Conservation (phyloP, 2,888 invertebrate genomes). For the Tetramorium bicarinatum region DNA sequence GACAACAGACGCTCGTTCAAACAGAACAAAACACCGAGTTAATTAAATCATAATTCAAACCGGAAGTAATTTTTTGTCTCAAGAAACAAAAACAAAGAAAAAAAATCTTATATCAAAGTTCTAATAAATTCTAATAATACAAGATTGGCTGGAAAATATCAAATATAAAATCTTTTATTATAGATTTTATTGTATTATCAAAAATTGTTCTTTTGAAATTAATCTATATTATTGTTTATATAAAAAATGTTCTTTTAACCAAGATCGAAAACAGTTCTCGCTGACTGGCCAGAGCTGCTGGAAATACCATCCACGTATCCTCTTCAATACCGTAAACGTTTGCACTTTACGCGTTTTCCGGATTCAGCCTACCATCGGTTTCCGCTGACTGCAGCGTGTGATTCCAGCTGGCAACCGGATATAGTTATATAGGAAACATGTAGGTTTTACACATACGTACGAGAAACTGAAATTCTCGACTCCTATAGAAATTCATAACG, state of each 20-base stretch:
- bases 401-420: constrained; percentile 23
- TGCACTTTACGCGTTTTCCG: constrained; percentile 32
- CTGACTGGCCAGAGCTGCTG: constrained; percentile 65
- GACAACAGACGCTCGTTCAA: background rate
- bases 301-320: constrained; percentile 29
- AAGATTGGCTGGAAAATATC: background rate
- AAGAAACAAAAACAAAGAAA: background rate
- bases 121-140: background rate
- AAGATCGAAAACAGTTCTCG: constrained; percentile 71
- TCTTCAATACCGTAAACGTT: constrained; percentile 50
- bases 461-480: background rate
- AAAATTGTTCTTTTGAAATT: background rate
- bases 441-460: background rate
- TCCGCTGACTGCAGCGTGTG: constrained; percentile 21
- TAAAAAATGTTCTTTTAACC: constrained; percentile 34
- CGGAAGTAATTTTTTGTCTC: background rate
- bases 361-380: constrained; percentile 37
- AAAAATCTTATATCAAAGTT: background rate
- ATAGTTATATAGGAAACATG: constrained; percentile 35
- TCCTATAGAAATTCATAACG: constrained; percentile 20
- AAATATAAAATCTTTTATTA: constrained; percentile 1
- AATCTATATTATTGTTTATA: background rate
- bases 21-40: background rate
- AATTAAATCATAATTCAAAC: constrained; percentile 25
- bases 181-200: background rate